Conservation (phyloP, 2,797 vertebrate genomes). For the Salmo trutta region DNA sequence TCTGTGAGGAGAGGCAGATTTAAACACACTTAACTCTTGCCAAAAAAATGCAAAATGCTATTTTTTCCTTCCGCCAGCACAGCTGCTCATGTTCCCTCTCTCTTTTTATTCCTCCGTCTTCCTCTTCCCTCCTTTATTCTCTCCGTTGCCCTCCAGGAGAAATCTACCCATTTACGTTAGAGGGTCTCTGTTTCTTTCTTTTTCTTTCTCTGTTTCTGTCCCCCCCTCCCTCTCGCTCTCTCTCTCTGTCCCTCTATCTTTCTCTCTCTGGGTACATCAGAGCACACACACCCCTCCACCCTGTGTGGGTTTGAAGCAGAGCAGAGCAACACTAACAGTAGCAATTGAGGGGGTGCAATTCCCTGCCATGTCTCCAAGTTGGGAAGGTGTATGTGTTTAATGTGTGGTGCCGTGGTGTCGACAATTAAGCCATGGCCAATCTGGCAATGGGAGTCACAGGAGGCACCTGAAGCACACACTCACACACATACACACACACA, state of each 20-base stretch:
- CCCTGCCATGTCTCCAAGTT: constrained; percentile 62
- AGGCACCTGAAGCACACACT: constrained; percentile 59
- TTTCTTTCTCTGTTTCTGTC: not conserved
- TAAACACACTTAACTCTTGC: constrained; percentile 81
- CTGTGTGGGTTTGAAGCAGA: not conserved
- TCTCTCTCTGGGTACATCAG: not conserved
- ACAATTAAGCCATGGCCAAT: constrained; percentile 71
- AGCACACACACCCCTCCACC: not conserved
- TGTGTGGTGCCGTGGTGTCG: constrained; percentile 48
- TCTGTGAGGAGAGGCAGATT: constrained; percentile 80
- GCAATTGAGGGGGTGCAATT: not conserved
- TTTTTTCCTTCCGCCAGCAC: constrained; percentile 50
- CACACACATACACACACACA: constrained; percentile 32
- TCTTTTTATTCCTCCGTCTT: constrained; percentile 28
- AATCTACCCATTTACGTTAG: constrained; percentile 13
- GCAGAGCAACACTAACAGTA: not conserved
- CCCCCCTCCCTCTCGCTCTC: not conserved
- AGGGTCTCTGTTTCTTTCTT: constrained; percentile 8
- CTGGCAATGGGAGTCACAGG: constrained; percentile 69
- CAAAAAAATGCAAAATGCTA: constrained; percentile 67
- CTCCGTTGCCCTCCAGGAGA: constrained; percentile 21
- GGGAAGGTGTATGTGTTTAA: constrained; percentile 67
- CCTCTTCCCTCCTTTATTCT: constrained; percentile 35
- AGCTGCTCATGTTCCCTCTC: constrained; percentile 3
- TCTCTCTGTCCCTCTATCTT: not conserved